Conservation (phyloP, 2,888 invertebrate species). For the Melinaea marsaeus region DNA sequence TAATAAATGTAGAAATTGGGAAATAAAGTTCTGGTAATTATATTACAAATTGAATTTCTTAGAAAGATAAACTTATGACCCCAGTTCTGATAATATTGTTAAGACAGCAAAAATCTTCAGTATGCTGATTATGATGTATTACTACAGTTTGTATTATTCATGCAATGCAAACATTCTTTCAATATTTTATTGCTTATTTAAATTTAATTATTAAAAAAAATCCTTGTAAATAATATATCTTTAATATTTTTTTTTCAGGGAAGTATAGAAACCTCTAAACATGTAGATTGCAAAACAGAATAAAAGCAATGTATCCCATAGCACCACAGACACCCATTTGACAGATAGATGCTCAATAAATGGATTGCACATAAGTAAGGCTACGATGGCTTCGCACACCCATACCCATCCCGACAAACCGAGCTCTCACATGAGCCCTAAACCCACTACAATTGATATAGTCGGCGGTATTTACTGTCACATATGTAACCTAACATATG, state of each 20-base stretch:
- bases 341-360: conserved; percentile 54
- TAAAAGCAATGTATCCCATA: conserved; percentile 57
- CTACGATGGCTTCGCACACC: conserved; percentile 50
- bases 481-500: conserved; percentile 71
- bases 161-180: not conserved
- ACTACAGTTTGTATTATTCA: not conserved
- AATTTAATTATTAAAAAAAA: not conserved
- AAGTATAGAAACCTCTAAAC: conserved; percentile 43
- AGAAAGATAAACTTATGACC: conserved; percentile 28
- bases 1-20: not conserved
- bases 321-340: conserved; percentile 52
- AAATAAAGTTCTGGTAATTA: not conserved
- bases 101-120: conserved; percentile 3
- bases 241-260: conserved; percentile 43
- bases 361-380: conserved; percentile 60
- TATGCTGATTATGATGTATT: not conserved
- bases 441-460: conserved; percentile 61
- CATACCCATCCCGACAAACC: conserved; percentile 28
- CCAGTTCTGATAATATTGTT: conserved; percentile 19
- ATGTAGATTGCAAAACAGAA: conserved; percentile 57
- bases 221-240: not conserved
- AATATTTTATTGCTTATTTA: not conserved
- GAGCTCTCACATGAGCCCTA: conserved; percentile 36
- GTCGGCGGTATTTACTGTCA: conserved; percentile 78
- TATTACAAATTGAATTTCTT: conserved; percentile 3